Conservation (phyloP, 92 coral and sea anemone species). For the Epizoanthus rinbou region DNA sequence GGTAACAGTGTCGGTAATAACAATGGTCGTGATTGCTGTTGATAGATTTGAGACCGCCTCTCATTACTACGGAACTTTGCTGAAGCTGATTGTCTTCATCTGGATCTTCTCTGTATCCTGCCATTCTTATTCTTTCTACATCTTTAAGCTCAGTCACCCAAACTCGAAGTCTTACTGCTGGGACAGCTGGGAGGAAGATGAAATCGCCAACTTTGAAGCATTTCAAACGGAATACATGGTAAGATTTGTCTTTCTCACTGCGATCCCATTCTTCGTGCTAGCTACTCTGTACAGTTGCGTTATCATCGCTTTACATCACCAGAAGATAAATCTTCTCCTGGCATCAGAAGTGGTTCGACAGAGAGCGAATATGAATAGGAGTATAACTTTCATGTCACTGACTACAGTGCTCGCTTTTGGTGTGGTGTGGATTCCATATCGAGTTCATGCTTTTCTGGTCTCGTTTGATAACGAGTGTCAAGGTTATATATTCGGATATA, state of each 20-base stretch:
- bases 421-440: conserved; percentile 22
- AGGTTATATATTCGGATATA: too few species aligned
- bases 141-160: background rate
- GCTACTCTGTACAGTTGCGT: background rate
- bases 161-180: background rate
- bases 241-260: background rate
- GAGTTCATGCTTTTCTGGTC: conserved; percentile 3
- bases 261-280: background rate
- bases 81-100: background rate
- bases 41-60: background rate
- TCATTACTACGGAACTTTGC: background rate
- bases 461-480: background rate
- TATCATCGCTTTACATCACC: background rate
- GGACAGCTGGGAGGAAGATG: background rate
- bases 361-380: conserved; percentile 11
- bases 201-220: too few species aligned
- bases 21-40: too few species aligned
- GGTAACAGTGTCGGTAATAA: too few species aligned
- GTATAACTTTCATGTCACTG: conserved; percentile 13
- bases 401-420: conserved; percentile 9
- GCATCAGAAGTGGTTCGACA: conserved; percentile 6
- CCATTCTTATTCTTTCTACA: background rate
- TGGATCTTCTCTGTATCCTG: conserved; percentile 12
- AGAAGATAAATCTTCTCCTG: background rate
- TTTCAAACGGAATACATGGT: background rate